phyloP scores from a whole-genome alignment of 2,888 invertebrate species.

The Nomada goodeniana region DNA sequence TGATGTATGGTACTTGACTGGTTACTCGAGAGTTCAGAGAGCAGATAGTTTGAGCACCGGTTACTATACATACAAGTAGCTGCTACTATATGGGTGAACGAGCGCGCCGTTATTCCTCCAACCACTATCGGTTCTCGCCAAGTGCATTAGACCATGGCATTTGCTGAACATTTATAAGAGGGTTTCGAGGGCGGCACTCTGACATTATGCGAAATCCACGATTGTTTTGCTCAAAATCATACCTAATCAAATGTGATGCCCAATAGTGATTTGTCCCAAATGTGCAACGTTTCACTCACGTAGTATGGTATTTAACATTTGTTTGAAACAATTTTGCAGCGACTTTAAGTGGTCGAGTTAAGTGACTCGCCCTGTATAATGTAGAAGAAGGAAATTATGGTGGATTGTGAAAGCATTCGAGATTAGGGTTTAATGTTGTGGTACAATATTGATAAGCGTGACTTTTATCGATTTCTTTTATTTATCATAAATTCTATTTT shows the following conservation, averaged over 20 bases:
- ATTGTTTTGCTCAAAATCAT: background rate
- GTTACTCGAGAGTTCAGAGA: slow-evolving; percentile 65
- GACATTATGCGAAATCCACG: slow-evolving; percentile 1
- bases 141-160: slow-evolving; percentile 64
- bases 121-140: slow-evolving; percentile 61
- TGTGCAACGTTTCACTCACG: no score
- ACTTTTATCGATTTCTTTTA: no score
- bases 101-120: slow-evolving; percentile 41
- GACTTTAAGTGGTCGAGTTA: no score
- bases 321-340: no score
- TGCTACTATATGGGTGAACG: slow-evolving; percentile 48
- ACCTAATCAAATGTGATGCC: background rate
- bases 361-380: no score
- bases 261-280: no score
- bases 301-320: no score
- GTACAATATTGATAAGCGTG: no score
- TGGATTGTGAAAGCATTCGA: no score
- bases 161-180: slow-evolving; percentile 6
- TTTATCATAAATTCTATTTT: no score
- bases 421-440: no score
- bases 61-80: slow-evolving; percentile 61
- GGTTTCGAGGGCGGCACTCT: background rate
- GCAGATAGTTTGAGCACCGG: slow-evolving; percentile 69
- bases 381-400: no score
- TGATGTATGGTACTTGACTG: slow-evolving; percentile 40